Evolutionary conservation across 2,797 vertebrate genomes (phyloP).

Genomic region (Pipistrellus pygmaeus): DNA sequence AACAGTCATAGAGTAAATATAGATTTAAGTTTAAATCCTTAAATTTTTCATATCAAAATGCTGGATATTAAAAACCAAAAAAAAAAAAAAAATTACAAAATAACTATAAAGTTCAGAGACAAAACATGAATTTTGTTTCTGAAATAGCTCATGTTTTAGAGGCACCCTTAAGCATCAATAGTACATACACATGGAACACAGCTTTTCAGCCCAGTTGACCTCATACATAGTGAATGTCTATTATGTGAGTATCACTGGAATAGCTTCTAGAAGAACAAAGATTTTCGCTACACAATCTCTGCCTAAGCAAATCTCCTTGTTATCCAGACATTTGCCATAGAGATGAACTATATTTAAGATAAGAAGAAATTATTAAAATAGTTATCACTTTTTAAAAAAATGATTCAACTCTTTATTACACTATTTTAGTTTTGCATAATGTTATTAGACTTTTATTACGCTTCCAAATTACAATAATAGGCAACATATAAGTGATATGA

Average conservation of each 20-base stretch:
- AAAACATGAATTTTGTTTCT: background rate
- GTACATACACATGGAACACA: accelerated
- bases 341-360: background rate
- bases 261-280: background rate
- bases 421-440: background rate
- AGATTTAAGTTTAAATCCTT: background rate
- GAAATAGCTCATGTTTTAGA: background rate
- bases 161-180: background rate
- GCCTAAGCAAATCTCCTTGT: background rate
- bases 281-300: background rate
- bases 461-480: background rate
- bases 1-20: background rate
- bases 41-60: background rate
- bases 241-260: background rate
- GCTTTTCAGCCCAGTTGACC: background rate
- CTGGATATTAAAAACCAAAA: background rate
- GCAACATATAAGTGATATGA: background rate
- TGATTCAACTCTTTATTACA: background rate
- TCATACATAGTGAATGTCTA: background rate
- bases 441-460: background rate
- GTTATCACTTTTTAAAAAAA: background rate
- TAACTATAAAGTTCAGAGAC: background rate
- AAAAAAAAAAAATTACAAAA: background rate
- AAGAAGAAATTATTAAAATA: background rate
- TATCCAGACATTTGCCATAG: background rate